phyloP scores from a whole-genome alignment of 2,797 vertebrate species.

The Microctenopoma lineatum region DNA sequence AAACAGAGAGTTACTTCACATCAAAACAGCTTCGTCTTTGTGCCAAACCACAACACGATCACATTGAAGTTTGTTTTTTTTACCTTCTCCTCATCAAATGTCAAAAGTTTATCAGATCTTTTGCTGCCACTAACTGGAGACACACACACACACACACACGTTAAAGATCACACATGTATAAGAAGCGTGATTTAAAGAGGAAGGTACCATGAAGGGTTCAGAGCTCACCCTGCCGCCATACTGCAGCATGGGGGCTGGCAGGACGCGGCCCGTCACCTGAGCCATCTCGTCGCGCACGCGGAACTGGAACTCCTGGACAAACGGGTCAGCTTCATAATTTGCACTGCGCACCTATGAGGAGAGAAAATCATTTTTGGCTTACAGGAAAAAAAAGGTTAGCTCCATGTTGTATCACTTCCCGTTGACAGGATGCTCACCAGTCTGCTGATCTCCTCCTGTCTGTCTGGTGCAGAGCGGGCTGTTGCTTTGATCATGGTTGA shows the following conservation, averaged over 20 bases:
- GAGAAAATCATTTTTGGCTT: neutral
- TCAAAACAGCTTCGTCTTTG: neutral
- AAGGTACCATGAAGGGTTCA: conserved; percentile 80
- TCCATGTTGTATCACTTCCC: neutral
- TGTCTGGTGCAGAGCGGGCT: conserved; percentile 94
- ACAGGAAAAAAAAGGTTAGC: too few species aligned
- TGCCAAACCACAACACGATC: neutral
- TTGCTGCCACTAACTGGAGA: neutral
- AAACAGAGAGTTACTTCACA: neutral
- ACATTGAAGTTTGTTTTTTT: neutral
- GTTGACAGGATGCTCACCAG: conserved; percentile 85
- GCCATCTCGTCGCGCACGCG: conserved; percentile 97
- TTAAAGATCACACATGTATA: conserved; percentile 32
- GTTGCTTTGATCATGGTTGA: conserved; percentile 99
- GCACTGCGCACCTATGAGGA: conserved; percentile 91
- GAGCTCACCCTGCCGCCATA: conserved; percentile 95
- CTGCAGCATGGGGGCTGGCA: conserved; percentile 96
- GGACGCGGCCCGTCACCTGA: conserved; percentile 94
- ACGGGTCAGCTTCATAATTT: conserved; percentile 95
- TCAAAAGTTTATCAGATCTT: neutral
- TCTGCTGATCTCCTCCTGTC: conserved; percentile 97
- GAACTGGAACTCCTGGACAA: conserved; percentile 98
- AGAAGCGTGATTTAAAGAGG: conserved; percentile 67
- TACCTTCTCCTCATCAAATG: neutral
- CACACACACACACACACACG: conserved; percentile 16